Conservation (phyloP, 2,113 vertebrate genomes). For the Meles meles region DNA sequence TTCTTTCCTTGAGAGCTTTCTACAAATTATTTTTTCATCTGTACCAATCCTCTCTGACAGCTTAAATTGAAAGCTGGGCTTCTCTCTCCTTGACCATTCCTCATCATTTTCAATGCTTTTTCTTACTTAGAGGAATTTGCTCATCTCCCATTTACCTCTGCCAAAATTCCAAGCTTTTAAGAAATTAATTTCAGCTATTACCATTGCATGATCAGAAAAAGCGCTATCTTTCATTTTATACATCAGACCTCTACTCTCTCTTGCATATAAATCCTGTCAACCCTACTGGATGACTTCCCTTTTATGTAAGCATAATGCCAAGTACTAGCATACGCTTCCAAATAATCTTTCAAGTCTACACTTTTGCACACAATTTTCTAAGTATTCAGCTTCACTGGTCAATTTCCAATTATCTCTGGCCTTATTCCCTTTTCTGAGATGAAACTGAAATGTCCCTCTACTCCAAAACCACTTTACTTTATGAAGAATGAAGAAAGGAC, state of each 20-base stretch:
- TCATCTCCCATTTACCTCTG: conserved; percentile 55
- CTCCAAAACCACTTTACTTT: conserved; percentile 55
- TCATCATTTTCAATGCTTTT: conserved; percentile 40
- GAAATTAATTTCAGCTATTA: conserved; percentile 72
- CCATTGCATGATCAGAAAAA: conserved; percentile 46
- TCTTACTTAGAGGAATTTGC: conserved; percentile 44
- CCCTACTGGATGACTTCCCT: background rate
- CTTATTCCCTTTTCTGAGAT: conserved; percentile 35
- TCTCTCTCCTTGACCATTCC: conserved; percentile 41
- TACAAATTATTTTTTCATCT: conserved; percentile 64
- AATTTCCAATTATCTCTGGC: conserved; percentile 60
- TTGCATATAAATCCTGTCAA: conserved; percentile 61
- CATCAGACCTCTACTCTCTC: background rate
- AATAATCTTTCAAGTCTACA: conserved; percentile 49
- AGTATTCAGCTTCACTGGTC: conserved; percentile 37
- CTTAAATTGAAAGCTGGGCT: conserved; percentile 50
- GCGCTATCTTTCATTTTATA: conserved; percentile 56
- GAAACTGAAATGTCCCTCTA: conserved; percentile 54
- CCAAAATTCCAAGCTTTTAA: conserved; percentile 68
- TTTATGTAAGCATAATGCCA: conserved; percentile 54
- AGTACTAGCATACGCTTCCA: conserved; percentile 27
- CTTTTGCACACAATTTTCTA: conserved; percentile 59
- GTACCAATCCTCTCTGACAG: conserved; percentile 53
- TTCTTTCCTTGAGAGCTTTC: conserved; percentile 68
- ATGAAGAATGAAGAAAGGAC: conserved; percentile 52